phyloP scores from a whole-genome alignment of 2,113 vertebrate genomes.

The Grammomys surdaster region DNA sequence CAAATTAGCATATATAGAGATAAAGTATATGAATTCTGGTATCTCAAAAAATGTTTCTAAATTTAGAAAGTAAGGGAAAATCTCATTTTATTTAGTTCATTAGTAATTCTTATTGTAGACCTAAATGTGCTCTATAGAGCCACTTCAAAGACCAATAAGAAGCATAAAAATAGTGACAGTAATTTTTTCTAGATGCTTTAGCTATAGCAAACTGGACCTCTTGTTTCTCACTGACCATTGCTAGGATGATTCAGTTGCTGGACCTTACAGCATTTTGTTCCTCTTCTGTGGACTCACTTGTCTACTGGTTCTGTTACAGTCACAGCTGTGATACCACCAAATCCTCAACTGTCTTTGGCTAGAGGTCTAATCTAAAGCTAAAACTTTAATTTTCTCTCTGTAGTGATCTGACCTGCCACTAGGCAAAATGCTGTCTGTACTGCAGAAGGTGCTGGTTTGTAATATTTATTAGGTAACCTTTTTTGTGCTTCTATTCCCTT shows the following conservation, averaged over 20 bases:
- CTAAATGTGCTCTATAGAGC: background rate
- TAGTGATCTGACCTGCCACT: background rate
- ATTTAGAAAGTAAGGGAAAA: background rate
- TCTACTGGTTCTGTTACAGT: background rate
- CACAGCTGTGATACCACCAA: background rate
- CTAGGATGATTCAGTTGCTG: background rate
- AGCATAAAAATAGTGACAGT: background rate
- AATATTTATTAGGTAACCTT: background rate
- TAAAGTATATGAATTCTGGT: background rate
- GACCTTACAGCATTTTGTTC: too few species aligned
- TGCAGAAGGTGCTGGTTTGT: background rate
- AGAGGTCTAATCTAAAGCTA: background rate
- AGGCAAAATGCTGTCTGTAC: background rate
- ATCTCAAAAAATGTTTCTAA: background rate
- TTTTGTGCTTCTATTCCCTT: background rate
- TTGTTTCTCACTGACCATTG: background rate
- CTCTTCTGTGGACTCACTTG: background rate
- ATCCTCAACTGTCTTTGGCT: background rate
- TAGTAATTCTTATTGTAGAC: background rate
- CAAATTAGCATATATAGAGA: background rate
- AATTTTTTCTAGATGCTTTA: background rate
- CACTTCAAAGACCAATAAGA: background rate
- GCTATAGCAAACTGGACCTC: background rate
- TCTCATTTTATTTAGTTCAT: conserved; percentile 19
- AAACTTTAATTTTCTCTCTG: background rate